Evolutionary conservation across 2,888 invertebrate genomes (phyloP).

Genomic region (Choreutis nemorana): DNA sequence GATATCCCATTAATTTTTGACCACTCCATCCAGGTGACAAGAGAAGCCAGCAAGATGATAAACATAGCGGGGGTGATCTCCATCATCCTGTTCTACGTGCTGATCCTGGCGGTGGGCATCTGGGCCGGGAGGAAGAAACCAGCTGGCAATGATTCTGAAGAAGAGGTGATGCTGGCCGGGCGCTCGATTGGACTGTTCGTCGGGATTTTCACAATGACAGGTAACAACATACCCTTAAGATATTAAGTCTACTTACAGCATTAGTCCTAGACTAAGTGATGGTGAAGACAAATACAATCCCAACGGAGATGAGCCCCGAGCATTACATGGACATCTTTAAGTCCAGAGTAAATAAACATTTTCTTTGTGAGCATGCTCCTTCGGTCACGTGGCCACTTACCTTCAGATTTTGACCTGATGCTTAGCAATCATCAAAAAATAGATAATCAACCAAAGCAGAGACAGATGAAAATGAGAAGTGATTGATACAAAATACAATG

Average conservation of each 20-base stretch:
- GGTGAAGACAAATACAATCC: too few species aligned
- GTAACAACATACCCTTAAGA: constrained; percentile 46
- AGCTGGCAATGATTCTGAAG: constrained; percentile 87
- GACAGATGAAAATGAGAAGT: too few species aligned
- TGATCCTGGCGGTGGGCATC: constrained; percentile 95
- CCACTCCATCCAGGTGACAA: constrained; percentile 3
- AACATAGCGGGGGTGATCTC: constrained; percentile 93
- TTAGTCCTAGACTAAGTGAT: not conserved
- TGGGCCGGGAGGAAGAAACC: constrained; percentile 97
- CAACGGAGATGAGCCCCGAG: too few species aligned
- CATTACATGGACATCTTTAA: too few species aligned
- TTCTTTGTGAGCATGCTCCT: too few species aligned
- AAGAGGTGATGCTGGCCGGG: constrained; percentile 99
- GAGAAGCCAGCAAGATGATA: constrained; percentile 71
- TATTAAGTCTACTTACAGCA: not conserved
- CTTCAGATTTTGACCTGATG: too few species aligned
- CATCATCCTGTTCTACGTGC: constrained; percentile 94
- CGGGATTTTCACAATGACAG: constrained; percentile 99
- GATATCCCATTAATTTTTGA: too few species aligned
- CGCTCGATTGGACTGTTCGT: constrained; percentile 96
- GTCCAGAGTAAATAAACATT: too few species aligned
- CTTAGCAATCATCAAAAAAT: too few species aligned
- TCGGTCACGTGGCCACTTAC: too few species aligned
- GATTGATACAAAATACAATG: too few species aligned
- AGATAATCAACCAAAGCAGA: too few species aligned